Conservation (phyloP, 2,113 vertebrate genomes). For the Calyptomena viridis region DNA sequence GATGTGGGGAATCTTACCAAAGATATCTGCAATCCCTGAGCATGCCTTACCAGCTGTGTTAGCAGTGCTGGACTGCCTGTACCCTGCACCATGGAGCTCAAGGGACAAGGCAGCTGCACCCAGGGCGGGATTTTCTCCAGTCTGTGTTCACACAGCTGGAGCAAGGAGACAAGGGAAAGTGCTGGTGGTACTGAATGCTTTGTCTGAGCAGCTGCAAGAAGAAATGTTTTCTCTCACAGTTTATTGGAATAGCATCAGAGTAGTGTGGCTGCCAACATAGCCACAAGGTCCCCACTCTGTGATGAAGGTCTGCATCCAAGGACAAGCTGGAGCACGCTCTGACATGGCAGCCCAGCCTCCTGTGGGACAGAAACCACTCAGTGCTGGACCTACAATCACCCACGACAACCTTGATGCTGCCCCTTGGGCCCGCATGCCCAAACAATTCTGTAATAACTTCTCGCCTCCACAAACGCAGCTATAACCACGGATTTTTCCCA, state of each 20-base stretch:
- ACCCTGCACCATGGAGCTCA: neutral
- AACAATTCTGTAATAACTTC: neutral
- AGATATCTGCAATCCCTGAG: neutral
- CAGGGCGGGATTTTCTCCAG: accelerated
- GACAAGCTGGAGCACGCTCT: accelerated
- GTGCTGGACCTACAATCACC: neutral
- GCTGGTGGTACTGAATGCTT: neutral
- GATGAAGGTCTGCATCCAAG: neutral
- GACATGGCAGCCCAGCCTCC: neutral
- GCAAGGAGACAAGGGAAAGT: neutral
- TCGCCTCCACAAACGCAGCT: neutral
- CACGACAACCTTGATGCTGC: neutral
- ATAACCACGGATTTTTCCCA: neutral
- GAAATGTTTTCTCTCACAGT: neutral
- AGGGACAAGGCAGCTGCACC: neutral
- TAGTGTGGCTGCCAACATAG: neutral
- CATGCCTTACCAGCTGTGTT: accelerated
- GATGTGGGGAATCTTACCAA: neutral
- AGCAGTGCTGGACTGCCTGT: neutral
- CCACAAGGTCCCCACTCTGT: accelerated
- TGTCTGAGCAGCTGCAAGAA: neutral
- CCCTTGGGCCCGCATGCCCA: neutral
- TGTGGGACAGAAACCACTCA: neutral
- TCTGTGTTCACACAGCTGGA: neutral
- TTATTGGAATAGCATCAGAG: neutral